Base-by-base conservation (phyloP, 2,113 vertebrate genomes). In the Lanius ludovicianus region DNA sequence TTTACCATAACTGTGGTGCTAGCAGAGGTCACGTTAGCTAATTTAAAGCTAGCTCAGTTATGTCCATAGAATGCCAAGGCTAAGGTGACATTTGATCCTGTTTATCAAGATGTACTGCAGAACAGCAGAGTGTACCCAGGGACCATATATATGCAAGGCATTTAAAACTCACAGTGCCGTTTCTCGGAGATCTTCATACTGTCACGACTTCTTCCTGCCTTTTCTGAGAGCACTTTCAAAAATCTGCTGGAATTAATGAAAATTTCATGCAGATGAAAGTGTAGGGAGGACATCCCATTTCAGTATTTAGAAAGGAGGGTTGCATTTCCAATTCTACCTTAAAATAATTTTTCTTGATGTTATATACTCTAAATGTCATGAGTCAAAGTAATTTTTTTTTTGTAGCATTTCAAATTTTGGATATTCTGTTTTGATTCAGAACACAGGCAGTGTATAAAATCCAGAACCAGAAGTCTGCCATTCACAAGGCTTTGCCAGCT, bases 341-440 rank as follows among this genome's bases (percentile, higher is more conserved):
- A 19, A 89, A 81, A 56, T 33, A 37, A 2, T 10, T 74, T 52
- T 41, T 67, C 53, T 46, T 69, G 0, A 28, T 56, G 37, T 39
- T 44, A 28, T 64, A 31, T n/a, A 18, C n/a, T 46, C 12, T 88
- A 86, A 95, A 73, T 49, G 27, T 52, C 39, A 42, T 49, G 28
- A 57, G 18, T 50, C 16, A 78, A 81, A 87, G 22, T 50, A 16
- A 33, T 18, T 70, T 89, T 55, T 52, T 68, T 52, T 52, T 60
- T 46, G 47, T 62, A 70, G 18, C 35, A 35, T 83, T 92, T 89
- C 56, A 93, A 30, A 95, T 63, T 91, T 63, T 71, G 47, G 35
- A 18, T 56, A 67, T 93, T 89, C 92, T 90, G 21, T 87, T 89
- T 57, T 59, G n/a, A 76, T 80, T 93, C 53, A 90, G 47, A 90